phyloP scores from a whole-genome alignment of 2,888 invertebrate genomes.

The Coelinius sp. region DNA sequence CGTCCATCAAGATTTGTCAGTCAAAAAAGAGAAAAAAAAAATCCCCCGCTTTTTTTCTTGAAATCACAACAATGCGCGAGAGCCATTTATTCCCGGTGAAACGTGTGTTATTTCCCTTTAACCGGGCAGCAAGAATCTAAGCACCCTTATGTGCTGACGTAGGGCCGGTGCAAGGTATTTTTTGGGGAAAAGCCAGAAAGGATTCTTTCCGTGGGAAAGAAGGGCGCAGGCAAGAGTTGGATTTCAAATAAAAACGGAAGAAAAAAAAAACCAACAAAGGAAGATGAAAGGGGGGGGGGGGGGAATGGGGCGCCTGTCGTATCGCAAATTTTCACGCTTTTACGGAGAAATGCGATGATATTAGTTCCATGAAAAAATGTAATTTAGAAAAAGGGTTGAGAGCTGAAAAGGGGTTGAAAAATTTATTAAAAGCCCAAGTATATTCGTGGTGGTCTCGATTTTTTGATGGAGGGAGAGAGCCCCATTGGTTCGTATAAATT shows the following conservation, averaged over 20 bases:
- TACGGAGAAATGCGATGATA: conserved; percentile 49
- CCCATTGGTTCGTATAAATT: conserved; percentile 30
- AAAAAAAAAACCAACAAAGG: conserved; percentile 33
- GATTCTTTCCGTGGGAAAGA: conserved; percentile 67
- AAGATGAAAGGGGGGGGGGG: conserved; percentile 22
- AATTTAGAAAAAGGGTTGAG: conserved; percentile 27
- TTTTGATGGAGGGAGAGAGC: conserved; percentile 28
- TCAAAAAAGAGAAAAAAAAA: conserved; percentile 47
- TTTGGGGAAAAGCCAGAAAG: conserved; percentile 62
- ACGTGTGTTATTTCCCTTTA: conserved; percentile 46
- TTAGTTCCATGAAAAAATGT: conserved; percentile 38
- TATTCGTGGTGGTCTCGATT: conserved; percentile 30
- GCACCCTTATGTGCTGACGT: conserved; percentile 32
- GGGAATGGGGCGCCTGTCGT: conserved; percentile 45
- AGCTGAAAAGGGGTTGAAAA: conserved; percentile 38
- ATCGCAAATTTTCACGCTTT: conserved; percentile 59
- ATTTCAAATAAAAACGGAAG: conserved; percentile 51
- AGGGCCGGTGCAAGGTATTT: conserved; percentile 55
- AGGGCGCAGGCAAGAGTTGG: conserved; percentile 65
- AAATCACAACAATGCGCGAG: conserved; percentile 50
- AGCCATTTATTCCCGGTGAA: conserved; percentile 43
- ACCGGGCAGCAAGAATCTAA: conserved; percentile 41
- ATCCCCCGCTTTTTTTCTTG: conserved; percentile 36
- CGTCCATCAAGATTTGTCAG: conserved; percentile 63
- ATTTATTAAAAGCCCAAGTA: conserved; percentile 18